Percentiles rank a stretch among this genome's conserved stretches.
Conservation (phyloP, 2,113 vertebrate genomes). For the Sisor rabdophorus region DNA sequence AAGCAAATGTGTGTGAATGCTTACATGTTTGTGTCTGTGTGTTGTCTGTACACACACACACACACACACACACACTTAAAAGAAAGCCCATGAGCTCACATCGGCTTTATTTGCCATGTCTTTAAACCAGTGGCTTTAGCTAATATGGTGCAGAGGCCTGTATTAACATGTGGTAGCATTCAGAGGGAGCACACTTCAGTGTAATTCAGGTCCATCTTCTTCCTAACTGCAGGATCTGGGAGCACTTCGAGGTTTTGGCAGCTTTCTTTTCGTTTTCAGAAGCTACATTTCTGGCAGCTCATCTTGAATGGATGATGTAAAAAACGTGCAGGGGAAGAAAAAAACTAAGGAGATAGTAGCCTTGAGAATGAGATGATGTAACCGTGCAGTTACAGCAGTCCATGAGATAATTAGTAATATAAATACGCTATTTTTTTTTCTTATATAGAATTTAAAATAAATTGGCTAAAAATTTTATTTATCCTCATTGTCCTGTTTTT, state of each 20-base stretch:
- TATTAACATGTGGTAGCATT: conserved; percentile 54
- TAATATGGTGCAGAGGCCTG: conserved; percentile 49
- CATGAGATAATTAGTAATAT: too few species aligned
- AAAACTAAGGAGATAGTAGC: conserved; percentile 48
- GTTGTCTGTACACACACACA: not conserved
- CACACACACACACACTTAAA: not conserved
- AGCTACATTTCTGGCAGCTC: conserved; percentile 45
- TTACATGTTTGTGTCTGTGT: not conserved
- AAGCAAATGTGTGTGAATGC: too few species aligned
- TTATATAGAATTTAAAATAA: not conserved
- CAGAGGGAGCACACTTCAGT: conserved; percentile 54
- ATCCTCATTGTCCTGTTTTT: too few species aligned
- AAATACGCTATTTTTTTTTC: too few species aligned
- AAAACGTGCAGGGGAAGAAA: conserved; percentile 25
- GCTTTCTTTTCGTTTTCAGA: conserved; percentile 49
- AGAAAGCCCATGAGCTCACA: conserved; percentile 37
- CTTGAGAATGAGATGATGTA: conserved; percentile 37
- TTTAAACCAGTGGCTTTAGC: conserved; percentile 46
- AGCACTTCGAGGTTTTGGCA: conserved; percentile 55
- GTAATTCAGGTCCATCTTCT: conserved; percentile 53
- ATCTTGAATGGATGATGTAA: conserved; percentile 43
- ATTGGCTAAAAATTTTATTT: not conserved
- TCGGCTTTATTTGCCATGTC: conserved; percentile 38
- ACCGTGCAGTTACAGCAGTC: conserved; percentile 16
- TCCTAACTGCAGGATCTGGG: conserved; percentile 53